These are phyloP conservation scores for Harmothoe impar DNA, from an alignment of 2,888 invertebrate species.

Conservation along the genomic window DNA sequence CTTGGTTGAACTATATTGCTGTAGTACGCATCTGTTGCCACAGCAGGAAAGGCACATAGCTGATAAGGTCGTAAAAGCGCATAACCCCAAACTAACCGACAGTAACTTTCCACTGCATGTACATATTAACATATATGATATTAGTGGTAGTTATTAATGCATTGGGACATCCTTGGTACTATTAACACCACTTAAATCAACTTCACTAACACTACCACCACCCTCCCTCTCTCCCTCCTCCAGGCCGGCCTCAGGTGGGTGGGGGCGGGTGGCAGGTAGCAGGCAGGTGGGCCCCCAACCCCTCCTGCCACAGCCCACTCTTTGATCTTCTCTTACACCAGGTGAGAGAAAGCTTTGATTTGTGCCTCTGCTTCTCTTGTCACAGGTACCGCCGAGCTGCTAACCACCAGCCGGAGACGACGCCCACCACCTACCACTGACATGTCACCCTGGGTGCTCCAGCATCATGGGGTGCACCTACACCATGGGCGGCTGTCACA, in stretches of 20 bases:
- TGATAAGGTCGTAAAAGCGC: too few species aligned
- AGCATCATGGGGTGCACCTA: not conserved
- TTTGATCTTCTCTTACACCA: conserved; percentile 19
- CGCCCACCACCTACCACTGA: not conserved
- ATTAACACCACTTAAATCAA: too few species aligned
- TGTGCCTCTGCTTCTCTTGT: not conserved
- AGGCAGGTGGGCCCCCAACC: not conserved
- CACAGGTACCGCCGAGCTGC: not conserved
- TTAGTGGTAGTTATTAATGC: too few species aligned
- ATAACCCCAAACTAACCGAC: too few species aligned
- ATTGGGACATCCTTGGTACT: too few species aligned
- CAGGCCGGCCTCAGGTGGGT: conserved; percentile 29
- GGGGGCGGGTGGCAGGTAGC: conserved; percentile 23
- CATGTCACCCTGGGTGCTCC: not conserved
- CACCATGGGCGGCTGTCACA: not conserved
- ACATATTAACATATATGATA: too few species aligned
- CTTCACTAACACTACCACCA: too few species aligned
- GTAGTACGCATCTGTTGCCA: too few species aligned
- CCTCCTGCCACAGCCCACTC: not conserved
- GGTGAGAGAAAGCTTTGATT: conserved; percentile 35
- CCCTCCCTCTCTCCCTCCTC: not conserved
- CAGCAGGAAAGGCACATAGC: too few species aligned
- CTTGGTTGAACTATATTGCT: too few species aligned
- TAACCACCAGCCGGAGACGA: not conserved
- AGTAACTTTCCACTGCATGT: too few species aligned